Evolutionary conservation across 2,888 invertebrate species (phyloP).

Genomic region (Thelaira solivaga): DNA sequence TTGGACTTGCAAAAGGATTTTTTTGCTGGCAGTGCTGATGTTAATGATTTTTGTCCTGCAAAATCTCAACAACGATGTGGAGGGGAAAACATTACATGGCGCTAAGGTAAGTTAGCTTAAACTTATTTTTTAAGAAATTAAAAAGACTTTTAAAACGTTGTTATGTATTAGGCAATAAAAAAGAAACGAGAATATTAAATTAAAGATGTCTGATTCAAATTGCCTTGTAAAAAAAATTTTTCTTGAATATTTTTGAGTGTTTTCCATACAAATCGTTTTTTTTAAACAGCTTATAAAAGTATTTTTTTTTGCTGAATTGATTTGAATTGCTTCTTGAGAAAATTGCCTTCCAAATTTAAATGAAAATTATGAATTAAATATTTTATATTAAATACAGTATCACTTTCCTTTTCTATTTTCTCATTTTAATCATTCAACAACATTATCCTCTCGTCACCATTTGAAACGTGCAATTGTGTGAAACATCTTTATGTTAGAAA

Average conservation of each 20-base stretch:
- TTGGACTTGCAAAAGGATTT: neutral
- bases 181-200: too few relatives aligned
- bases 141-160: neutral
- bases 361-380: neutral
- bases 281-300: too few relatives aligned
- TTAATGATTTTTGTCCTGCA: slow-evolving; percentile 5
- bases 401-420: neutral
- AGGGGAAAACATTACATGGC: neutral
- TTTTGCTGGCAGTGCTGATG: neutral
- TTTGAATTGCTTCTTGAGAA: too few relatives aligned
- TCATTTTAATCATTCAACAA: neutral
- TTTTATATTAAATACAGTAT: neutral
- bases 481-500: slow-evolving; percentile 1
- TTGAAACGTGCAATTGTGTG: neutral
- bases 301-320: too few relatives aligned
- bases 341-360: neutral
- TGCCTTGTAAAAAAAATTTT: too few relatives aligned
- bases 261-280: too few relatives aligned
- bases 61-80: neutral
- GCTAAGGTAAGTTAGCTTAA: slow-evolving; percentile 18
- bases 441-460: neutral
- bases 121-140: neutral
- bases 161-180: too few relatives aligned
- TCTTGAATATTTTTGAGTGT: too few relatives aligned
- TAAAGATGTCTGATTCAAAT: too few relatives aligned